Percentiles rank a stretch among this genome's conserved stretches.
These are phyloP conservation scores for Pimpla rufipes DNA, from an alignment of 2,888 invertebrate genomes.

Conservation along the genomic window DNA sequence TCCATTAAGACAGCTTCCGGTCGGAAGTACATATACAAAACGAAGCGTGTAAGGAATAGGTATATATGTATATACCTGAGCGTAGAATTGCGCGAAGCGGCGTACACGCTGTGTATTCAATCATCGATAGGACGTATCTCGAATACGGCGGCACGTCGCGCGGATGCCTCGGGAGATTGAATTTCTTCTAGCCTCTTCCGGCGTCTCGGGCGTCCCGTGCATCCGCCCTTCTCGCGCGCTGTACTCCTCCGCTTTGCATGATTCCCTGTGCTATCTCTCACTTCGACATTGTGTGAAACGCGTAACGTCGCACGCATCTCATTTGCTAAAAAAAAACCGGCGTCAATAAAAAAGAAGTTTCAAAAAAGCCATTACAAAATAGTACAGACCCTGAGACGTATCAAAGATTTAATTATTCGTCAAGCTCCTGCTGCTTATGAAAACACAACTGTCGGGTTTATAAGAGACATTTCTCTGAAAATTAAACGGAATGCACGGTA, in stretches of 20 bases:
- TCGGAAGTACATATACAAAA: constrained; percentile 42
- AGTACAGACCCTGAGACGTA: no score
- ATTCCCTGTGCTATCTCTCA: constrained; percentile 19
- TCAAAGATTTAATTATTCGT: no score
- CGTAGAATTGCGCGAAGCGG: constrained; percentile 23
- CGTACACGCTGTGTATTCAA: constrained; percentile 65
- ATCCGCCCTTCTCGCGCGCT: constrained; percentile 7
- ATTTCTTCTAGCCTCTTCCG: constrained; percentile 54
- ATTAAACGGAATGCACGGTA: no score
- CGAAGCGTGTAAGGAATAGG: no score
- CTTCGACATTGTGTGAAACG: constrained; percentile 30
- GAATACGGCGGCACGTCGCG: constrained; percentile 60
- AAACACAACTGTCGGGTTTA: no score
- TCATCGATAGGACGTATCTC: constrained; percentile 66
- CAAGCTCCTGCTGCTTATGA: no score
- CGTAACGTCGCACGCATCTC: no score
- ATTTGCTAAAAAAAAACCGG: no score
- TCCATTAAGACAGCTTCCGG: constrained; percentile 59
- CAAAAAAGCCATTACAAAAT: no score
- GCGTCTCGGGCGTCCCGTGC: constrained; percentile 37
- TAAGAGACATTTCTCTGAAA: no score
- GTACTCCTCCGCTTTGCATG: constrained; percentile 55
- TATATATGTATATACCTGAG: neutral
- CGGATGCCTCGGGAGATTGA: constrained; percentile 68
- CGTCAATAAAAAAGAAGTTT: no score